Base-by-base conservation (phyloP, 2,797 vertebrate genomes). In the Phataginus tricuspis region DNA sequence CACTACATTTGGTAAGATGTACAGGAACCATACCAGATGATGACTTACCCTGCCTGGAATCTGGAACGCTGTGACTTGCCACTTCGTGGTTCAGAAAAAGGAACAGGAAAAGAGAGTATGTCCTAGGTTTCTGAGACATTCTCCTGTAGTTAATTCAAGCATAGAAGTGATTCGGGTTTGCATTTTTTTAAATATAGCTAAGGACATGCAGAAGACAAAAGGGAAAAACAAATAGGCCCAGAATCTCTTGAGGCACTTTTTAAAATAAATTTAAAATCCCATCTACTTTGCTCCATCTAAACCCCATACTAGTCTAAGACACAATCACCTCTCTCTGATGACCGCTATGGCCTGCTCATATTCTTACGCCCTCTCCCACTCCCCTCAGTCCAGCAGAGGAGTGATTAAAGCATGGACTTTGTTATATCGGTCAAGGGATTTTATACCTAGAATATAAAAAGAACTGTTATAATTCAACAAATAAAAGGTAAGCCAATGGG, bases 41-140 rank as follows among this genome's bases (percentile, higher is more conserved):
- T 7, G 74, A 97, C 98, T 98, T 98, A 99, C 99, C 98, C 97
- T 98, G 96, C 74, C 61, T 89, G n/a, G 97, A 93, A 63, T 95
- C 93, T 63, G 96, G 96, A 69, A 79, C 75, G 45, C 59, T 92
- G 12, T 55, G 72, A 55, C 97, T 83, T 45, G 95, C 64, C 87
- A 96, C 96, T 83, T 95, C 97, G 59, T 75, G 88, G 92, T 82
- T 98, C 95, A 98, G 19, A 68, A 98, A 95, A 79, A 98, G 75
- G 63, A 98, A 42, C 97, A 98, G 80, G 84, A 98, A n/a, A 61
- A 99, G 92, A 55, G 97, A 91, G 77, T 61, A 96, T 8, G 94
- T 97, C 91, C 74, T 77, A 79, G 96, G 16, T 93, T 96, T 92
- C 21, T 19, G 80, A 90, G 84, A 92, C 98, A 98, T 98, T 96